phyloP scores from a whole-genome alignment of 2,797 vertebrate species.

The Diceros bicornis region DNA sequence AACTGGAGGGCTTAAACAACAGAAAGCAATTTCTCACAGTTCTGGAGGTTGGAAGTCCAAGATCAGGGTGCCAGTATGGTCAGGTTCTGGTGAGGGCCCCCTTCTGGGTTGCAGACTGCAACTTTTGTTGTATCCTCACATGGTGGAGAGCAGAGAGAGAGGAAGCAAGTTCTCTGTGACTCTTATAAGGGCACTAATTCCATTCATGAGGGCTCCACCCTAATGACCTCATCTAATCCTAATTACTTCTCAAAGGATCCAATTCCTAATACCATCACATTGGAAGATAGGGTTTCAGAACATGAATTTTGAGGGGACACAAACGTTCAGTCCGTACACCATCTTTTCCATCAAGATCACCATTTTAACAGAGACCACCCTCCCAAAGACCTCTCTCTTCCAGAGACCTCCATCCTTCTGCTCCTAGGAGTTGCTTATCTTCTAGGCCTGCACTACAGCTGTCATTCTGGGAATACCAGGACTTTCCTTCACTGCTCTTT shows the following conservation, averaged over 20 bases:
- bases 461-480: not conserved
- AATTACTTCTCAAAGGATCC: not conserved
- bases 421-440: not conserved
- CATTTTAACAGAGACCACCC: not conserved
- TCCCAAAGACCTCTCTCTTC: not conserved
- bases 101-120: not conserved
- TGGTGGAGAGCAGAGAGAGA: not conserved
- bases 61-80: not conserved
- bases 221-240: not conserved
- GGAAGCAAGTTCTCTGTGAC: not conserved
- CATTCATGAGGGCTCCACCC: not conserved
- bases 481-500: not conserved
- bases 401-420: not conserved
- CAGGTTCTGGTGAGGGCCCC: not conserved
- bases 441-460: not conserved
- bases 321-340: not conserved
- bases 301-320: not conserved
- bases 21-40: not conserved
- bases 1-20: not conserved
- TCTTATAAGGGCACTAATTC: not conserved
- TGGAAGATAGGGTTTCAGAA: not conserved
- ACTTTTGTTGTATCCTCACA: not conserved
- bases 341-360: slow-evolving; percentile 14
- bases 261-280: not conserved
- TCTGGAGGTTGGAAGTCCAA: not conserved